Base-by-base conservation (phyloP, 2,797 vertebrate species). In the Poeciliopsis paucimaculata region DNA sequence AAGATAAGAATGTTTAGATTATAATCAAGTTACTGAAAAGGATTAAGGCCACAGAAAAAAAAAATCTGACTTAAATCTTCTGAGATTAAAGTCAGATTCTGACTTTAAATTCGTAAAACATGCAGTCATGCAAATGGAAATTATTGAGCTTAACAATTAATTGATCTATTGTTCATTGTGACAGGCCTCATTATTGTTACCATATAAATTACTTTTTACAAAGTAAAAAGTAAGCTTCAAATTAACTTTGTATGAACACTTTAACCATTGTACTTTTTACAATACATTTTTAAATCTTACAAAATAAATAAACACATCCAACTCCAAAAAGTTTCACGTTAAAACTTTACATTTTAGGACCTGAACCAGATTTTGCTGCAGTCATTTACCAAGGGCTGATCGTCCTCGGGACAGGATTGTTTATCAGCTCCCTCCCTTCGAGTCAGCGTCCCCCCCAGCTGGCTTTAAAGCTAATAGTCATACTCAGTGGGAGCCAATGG, bases 401-500 rank as follows among this genome's bases (percentile, higher is more conserved):
- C 41, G 91, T 93, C 92, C 94, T 95, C 94, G 91, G 92, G 91
- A 93, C 92, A 91, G 64, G 71, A 81, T 83, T 89, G 87, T 86
- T 92, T 88, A 90, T 88, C 85, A 72, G 79, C 82, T 57, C 87
- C 89, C 87, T 16, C 90, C 83, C 84, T 73, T 77, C 16, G 66
- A 36, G 78, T 73, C 31, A 3, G 23, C 23, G 16, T 5, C 84
- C 87, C 93, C 92, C 92, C 92, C 91, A 94, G 93, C 86, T 90
- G 91, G 85, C 90, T 90, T 87, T 81, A 89, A 82, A 86, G 73
- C 90, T 95, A 94, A 95, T 95, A 90, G 90, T 72, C 82, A 78
- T 90, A 90, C 93, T 89, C 92, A 79, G 93, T 91, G 93, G 94
- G 92, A 94, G 93, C 91, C 82, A 75, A 81, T 84, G 86, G 94